Conservation (phyloP, 2,888 invertebrate species). For the Mactromeris polynyma region DNA sequence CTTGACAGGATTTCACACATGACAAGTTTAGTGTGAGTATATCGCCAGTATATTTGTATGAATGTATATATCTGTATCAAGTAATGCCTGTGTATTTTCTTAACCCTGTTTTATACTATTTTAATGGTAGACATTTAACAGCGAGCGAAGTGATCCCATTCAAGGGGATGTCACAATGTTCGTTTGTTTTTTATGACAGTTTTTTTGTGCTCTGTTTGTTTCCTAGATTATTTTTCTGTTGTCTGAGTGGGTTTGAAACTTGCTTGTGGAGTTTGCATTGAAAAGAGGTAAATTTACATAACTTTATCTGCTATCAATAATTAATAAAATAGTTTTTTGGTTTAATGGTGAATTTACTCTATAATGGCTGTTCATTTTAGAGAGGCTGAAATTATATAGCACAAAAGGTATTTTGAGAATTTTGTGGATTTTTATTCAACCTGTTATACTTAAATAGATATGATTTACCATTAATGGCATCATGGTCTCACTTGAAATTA, state of each 20-base stretch:
- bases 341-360: not conserved
- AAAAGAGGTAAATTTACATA: not conserved
- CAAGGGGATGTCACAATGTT: slow-evolving; percentile 8
- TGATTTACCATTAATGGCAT: no score
- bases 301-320: not conserved
- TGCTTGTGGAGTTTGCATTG: not conserved
- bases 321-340: not conserved
- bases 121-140: not conserved
- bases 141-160: not conserved
- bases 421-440: no score
- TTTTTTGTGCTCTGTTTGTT: not conserved
- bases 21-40: not conserved
- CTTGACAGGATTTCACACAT: not conserved
- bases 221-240: not conserved
- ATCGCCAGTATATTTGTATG: not conserved
- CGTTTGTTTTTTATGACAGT: not conserved
- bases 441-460: no score
- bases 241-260: not conserved
- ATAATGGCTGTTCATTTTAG: no score
- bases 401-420: no score
- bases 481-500: no score
- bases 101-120: not conserved
- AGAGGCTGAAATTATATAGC: no score
- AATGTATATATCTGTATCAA: not conserved
- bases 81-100: not conserved